Evolutionary conservation across 2,797 vertebrate species (phyloP), one percentile per base, ranked within the genome.

Genomic region (Cephalopachus bancanus): DNA sequence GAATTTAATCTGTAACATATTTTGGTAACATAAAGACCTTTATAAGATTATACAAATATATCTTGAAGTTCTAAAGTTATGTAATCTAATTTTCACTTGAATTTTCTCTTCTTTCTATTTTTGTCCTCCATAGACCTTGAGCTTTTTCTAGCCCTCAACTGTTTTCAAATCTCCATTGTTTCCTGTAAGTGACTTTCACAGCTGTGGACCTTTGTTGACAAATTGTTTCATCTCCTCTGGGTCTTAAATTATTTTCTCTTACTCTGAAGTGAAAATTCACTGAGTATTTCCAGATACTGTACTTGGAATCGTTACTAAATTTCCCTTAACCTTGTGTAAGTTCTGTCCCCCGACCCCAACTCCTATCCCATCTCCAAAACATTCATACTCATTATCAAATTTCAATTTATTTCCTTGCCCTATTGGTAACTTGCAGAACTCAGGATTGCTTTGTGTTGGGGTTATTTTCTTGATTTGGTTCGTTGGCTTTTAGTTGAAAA

Each of bases 151-250:
- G 69, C 69, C 49, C 65, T 94, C 22, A 16, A 26, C 89, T 86
- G 10, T 80, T 76, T 74, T 84, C 95, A 96, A 62, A 84, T 93
- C 75, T 3, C 22, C 92, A 78, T 17, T 93, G 71, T 83, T 93
- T 94, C 94, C 92, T 85, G 81, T 76, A 96, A 67, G 59, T 89
- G 80, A 78, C 76, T 12, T 83, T 85, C 69, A 67, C 88, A 97
- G 91, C 90, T 92, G 53, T 79, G 90, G 60, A 64, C 53, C 53
- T 96, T 81, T 97, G 72, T 76, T 95, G 85, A 95, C 96, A 96
- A 90, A 95, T 76, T 59, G 53, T 97, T 97, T 96, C 91, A 83
- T 95, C 93, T 95, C 97, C 87, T 97, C 78, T 94, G 95, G 51
- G 93, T 74, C 95, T 93, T 95, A 72, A 85, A 53, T 95, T 93